Evolutionary conservation across 2,888 invertebrate species (phyloP).

Genomic region (Tipula unca): DNA sequence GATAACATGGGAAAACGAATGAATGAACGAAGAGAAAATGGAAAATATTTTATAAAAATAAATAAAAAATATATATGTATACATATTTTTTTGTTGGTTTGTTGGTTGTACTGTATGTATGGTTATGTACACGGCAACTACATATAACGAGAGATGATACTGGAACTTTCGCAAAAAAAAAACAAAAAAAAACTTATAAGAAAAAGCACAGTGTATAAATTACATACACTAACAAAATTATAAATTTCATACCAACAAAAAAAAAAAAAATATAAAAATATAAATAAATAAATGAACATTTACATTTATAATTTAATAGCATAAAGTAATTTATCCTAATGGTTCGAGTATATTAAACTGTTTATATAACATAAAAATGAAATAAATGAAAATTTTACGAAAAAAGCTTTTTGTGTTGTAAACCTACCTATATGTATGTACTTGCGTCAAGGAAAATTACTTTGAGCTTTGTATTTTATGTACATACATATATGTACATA

Average conservation of each 20-base stretch:
- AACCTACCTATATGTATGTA: neutral
- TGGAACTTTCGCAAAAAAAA: neutral
- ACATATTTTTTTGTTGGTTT: neutral
- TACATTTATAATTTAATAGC: slow-evolving; percentile 20
- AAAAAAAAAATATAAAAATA: slow-evolving; percentile 23
- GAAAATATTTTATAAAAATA: neutral
- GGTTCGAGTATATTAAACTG: slow-evolving; percentile 20
- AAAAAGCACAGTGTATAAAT: slow-evolving; percentile 8
- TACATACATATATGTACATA: too few relatives aligned
- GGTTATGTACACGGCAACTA: neutral
- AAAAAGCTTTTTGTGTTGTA: neutral
- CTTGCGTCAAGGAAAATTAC: neutral
- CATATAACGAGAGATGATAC: neutral
- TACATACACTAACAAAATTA: neutral
- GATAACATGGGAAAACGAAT: neutral
- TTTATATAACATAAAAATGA: slow-evolving; percentile 15
- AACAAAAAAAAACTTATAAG: neutral
- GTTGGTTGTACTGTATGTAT: neutral
- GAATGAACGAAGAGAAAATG: neutral
- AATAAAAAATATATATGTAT: neutral
- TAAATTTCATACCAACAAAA: neutral
- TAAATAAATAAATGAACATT: neutral
- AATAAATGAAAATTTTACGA: neutral
- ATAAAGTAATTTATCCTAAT: slow-evolving; percentile 20
- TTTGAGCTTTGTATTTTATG: neutral